Percentiles rank a stretch among this genome's conserved stretches.
Evolutionary conservation across 2,113 vertebrate genomes (phyloP).

Genomic region (Rallus limicola): DNA sequence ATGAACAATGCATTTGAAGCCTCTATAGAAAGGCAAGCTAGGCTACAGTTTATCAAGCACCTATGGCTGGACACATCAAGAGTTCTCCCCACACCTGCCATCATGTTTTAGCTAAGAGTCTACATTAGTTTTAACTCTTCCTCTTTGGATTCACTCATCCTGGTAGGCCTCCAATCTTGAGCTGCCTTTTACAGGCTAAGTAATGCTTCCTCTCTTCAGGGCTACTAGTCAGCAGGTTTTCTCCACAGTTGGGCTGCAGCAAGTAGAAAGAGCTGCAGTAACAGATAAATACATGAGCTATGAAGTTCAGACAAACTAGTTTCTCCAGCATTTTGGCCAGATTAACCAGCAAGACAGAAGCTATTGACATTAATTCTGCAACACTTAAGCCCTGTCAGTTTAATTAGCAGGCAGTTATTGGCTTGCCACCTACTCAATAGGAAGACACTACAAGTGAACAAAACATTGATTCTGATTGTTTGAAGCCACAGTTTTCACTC

Average conservation of each 20-base stretch:
- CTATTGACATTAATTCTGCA: background rate
- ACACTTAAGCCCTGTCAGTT: background rate
- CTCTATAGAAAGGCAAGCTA: background rate
- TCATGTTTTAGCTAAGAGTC: background rate
- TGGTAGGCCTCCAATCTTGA: background rate
- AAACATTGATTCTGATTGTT: background rate
- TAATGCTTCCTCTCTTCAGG: background rate
- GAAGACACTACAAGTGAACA: background rate
- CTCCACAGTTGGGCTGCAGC: background rate
- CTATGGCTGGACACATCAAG: background rate
- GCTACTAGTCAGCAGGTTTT: too few relatives aligned
- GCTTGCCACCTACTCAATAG: too few relatives aligned
- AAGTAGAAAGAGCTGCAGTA: background rate
- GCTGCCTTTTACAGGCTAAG: background rate
- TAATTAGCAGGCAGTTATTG: background rate
- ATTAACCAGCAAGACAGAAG: background rate
- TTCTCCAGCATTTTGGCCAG: background rate
- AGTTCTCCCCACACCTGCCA: too few relatives aligned
- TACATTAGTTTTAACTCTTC: background rate
- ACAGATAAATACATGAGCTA: background rate
- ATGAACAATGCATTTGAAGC: rapidly evolving
- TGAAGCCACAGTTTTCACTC: background rate
- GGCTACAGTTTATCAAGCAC: background rate
- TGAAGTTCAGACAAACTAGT: background rate
- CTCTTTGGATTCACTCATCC: background rate